Base-by-base conservation (phyloP, 2,888 invertebrate species). In the Auanema freiburgensis region DNA sequence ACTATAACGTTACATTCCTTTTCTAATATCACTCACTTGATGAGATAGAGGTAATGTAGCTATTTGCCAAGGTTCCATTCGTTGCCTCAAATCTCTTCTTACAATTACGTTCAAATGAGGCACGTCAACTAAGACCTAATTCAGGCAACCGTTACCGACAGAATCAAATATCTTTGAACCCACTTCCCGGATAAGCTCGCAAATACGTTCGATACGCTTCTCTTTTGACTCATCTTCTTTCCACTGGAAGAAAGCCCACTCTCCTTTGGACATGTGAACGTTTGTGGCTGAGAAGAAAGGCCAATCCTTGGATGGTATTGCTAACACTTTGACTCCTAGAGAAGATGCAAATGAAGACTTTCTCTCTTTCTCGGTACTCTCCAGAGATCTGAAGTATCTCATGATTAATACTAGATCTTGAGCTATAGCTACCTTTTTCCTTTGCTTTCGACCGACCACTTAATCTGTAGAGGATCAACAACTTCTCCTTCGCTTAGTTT, bases 91-190 rank as follows among this genome's bases (percentile, higher is more conserved):
- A 62, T 77, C 75, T 52, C 77, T 61, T 33, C 67, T 50, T 12
- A 72, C 71, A 46, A 77, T 76, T n/a, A 69, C 59, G n/a, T 71
- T 71, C 46, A 77, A 61, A 57, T 77, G 77, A 2, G 74, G 72
- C 18, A 73, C 59, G 52, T 75, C 77, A 23, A 76, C 66, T 16
- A 77, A 57, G 1, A 65, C 59, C 55, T 67, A 18, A 18, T 52
- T 21, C 12, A 59, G 25, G 14, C 16, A 46, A 21, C 10, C 11
- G 43, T 43, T 11, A 43, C 43, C 43, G n/a, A 43, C 11, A 43
- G 11, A 43, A 12, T 43, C 12, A 43, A 43, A 43, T 12, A 11
- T 12, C 11, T n/a, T 43, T 43, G 12, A 11, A 43, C 11, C 43
- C 23, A 63, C 57, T 10, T 63, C 63, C 8, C 16, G 23, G 14